Conservation (phyloP, 2,113 vertebrate genomes). For the Tinamus guttatus region DNA sequence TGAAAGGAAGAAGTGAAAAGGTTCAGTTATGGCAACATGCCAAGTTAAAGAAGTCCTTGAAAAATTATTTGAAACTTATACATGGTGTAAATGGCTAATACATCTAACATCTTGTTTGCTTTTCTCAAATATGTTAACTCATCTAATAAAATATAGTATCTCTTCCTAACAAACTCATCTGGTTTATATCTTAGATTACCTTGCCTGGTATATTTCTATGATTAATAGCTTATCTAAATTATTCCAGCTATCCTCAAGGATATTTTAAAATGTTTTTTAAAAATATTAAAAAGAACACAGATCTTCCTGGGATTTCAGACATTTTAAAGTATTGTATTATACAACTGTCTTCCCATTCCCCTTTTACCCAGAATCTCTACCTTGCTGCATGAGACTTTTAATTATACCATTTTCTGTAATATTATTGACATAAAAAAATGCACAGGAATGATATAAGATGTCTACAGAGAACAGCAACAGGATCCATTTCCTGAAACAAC, state of each 20-base stretch:
- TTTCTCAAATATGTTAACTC: not conserved
- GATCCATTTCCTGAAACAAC: slow-evolving; percentile 58
- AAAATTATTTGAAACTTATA: not conserved
- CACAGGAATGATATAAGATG: not conserved
- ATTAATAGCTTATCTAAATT: not conserved
- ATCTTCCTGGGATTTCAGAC: not conserved
- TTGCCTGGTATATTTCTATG: not conserved
- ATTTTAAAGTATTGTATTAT: not conserved
- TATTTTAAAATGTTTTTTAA: not conserved
- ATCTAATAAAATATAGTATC: not conserved
- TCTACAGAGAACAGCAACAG: slow-evolving; percentile 2
- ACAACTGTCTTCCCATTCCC: not conserved
- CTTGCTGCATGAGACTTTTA: not conserved
- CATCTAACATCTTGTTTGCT: not conserved
- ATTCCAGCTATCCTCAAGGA: not conserved
- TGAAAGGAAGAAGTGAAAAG: not conserved
- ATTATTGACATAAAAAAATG: not conserved
- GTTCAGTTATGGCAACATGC: not conserved
- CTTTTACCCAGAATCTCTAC: not conserved
- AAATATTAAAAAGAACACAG: not conserved
- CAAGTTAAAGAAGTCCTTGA: not conserved
- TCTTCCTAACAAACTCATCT: not conserved
- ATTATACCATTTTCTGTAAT: not conserved
- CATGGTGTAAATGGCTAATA: not conserved
- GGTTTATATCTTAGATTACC: not conserved